Conservation (phyloP, 1,140 invertebrate species). For the Magallana angulata region DNA sequence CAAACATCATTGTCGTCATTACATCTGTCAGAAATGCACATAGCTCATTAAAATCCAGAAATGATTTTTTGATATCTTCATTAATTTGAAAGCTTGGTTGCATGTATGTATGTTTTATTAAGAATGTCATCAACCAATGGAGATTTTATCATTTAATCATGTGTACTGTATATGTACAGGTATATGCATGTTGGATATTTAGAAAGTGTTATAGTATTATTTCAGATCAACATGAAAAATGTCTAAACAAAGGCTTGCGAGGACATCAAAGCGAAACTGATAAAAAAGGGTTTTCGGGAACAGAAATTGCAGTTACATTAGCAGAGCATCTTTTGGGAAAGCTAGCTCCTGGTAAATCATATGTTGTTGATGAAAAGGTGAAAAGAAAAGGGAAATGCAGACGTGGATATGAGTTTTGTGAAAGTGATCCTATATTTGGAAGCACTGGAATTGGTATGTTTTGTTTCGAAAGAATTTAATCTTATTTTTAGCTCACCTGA, state of each 20-base stretch:
- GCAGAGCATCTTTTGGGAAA: conserved; percentile 43
- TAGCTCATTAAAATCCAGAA: no score
- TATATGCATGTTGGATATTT: not conserved
- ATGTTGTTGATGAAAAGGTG: conserved; percentile 21
- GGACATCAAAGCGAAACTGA: not conserved
- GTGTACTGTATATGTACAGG: no score
- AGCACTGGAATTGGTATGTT: conserved; percentile 42
- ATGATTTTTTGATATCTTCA: no score
- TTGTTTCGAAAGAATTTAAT: not conserved
- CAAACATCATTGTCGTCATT: no score
- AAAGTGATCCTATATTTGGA: conserved; percentile 19
- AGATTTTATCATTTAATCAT: no score
- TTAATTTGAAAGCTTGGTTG: no score
- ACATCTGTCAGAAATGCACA: no score
- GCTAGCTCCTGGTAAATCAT: conserved; percentile 37
- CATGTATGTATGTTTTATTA: no score
- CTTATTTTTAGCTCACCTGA: no score
- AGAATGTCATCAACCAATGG: no score
- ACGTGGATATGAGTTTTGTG: conserved; percentile 29
- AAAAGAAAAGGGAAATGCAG: conserved; percentile 38
- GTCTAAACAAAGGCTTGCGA: conserved; percentile 16
- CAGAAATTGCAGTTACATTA: not conserved
- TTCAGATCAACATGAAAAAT: conserved; percentile 44
- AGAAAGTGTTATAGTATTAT: not conserved
- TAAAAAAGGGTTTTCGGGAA: not conserved